A percentile compares a stretch with the other conserved stretches of the same genome.
These are phyloP conservation scores for Meda fulgida DNA, from an alignment of 2,797 vertebrate genomes.

Conservation along the genomic window DNA sequence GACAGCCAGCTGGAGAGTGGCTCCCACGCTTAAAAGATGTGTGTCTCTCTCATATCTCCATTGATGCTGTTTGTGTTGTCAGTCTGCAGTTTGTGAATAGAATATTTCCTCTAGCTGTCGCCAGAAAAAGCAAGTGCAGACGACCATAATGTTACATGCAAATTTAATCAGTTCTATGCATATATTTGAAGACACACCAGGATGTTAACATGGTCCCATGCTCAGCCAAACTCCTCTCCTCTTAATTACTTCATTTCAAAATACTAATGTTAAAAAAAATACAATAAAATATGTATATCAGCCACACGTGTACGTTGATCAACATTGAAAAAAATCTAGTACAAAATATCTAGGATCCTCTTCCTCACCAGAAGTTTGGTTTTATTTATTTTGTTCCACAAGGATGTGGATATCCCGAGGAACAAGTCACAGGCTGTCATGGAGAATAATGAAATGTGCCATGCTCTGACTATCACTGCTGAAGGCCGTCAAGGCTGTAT, in stretches of 20 bases:
- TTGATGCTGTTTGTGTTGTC: constrained; percentile 17
- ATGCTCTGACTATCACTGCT: neutral
- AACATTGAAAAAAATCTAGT: neutral
- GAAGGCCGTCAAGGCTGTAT: neutral
- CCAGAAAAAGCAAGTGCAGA: neutral
- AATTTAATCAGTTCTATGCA: neutral
- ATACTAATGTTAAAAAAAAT: neutral
- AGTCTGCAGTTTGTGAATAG: constrained; percentile 16
- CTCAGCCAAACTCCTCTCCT: neutral
- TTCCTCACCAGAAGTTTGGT: neutral
- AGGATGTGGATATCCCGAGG: neutral
- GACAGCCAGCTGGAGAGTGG: constrained; percentile 22
- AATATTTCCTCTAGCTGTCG: neutral
- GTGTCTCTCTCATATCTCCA: neutral
- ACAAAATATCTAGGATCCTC: neutral
- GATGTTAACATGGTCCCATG: neutral
- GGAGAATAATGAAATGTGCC: constrained; percentile 21
- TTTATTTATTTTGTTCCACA: neutral
- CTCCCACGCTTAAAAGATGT: constrained; percentile 9
- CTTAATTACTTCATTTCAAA: neutral
- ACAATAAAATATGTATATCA: neutral
- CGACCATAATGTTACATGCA: neutral
- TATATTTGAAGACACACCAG: neutral
- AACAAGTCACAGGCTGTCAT: neutral
- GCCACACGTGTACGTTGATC: neutral